Percentiles rank a stretch among this genome's conserved stretches.
Evolutionary conservation across 1,140 invertebrate genomes (phyloP).

Genomic region (Homarus americanus): DNA sequence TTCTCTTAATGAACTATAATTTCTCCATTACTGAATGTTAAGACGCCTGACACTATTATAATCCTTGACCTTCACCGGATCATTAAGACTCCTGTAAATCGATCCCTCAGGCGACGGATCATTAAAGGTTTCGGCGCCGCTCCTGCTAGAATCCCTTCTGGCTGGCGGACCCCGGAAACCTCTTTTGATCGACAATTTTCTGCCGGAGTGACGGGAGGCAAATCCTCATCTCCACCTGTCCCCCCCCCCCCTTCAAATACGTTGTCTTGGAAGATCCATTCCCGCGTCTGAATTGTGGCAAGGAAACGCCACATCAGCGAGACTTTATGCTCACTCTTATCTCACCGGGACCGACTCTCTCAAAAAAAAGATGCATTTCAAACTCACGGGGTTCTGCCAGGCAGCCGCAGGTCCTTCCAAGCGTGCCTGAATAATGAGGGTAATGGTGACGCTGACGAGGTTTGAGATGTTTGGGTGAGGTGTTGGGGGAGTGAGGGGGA

Average conservation of each 20-base stretch:
- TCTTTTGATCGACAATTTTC: background rate
- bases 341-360: background rate
- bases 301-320: background rate
- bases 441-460: background rate
- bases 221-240: background rate
- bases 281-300: background rate
- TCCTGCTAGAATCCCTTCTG: too few species aligned
- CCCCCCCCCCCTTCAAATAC: background rate
- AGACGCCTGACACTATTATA: too few species aligned
- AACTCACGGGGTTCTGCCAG: background rate
- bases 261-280: background rate
- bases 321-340: background rate
- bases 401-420: background rate
- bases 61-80: too few species aligned
- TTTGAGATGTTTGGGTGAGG: background rate
- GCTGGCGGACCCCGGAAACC: background rate
- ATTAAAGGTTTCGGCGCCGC: too few species aligned
- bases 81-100: too few species aligned
- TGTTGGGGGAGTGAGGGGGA: background rate
- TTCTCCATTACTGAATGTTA: too few species aligned
- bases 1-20: too few species aligned
- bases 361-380: background rate
- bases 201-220: background rate
- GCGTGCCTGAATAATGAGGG: background rate
- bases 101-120: too few species aligned